phyloP scores from a whole-genome alignment of 1,140 invertebrate genomes.

The Caenorhabditis inopinata region DNA sequence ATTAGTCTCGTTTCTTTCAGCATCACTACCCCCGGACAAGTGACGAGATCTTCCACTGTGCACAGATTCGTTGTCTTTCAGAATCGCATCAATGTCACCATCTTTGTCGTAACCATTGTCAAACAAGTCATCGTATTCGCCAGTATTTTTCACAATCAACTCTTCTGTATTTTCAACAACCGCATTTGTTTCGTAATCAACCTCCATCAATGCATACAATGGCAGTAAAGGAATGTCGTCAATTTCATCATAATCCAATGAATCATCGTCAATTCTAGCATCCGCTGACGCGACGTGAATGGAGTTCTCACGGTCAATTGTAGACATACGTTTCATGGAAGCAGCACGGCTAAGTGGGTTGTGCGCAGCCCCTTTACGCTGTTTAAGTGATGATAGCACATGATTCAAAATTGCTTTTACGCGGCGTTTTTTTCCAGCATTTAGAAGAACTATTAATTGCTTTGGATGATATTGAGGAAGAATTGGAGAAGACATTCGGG shows the following conservation, averaged over 20 bases:
- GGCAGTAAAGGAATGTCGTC: constrained; percentile 93
- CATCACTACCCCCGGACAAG: constrained; percentile 53
- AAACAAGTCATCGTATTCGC: constrained; percentile 67
- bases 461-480: constrained; percentile 98
- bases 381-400: constrained; percentile 75
- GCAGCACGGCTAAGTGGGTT: constrained; percentile 49
- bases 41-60: constrained; percentile 46
- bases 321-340: constrained; percentile 43
- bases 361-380: constrained; percentile 18
- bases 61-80: constrained; percentile 51
- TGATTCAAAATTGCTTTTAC: constrained; percentile 96
- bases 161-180: neutral
- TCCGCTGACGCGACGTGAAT: constrained; percentile 66
- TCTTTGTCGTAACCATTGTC: constrained; percentile 65
- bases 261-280: constrained; percentile 70
- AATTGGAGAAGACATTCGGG: constrained; percentile 92
- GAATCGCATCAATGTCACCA: constrained; percentile 74
- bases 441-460: constrained; percentile 95
- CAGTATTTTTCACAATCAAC: neutral
- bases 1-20: constrained; percentile 11
- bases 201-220: constrained; percentile 87
- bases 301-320: constrained; percentile 75
- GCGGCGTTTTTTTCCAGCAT: constrained; percentile 93
- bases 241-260: constrained; percentile 88
- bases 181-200: constrained; percentile 73